phyloP scores from a whole-genome alignment of 2,797 vertebrate genomes.

The Taeniopygia guttata region DNA sequence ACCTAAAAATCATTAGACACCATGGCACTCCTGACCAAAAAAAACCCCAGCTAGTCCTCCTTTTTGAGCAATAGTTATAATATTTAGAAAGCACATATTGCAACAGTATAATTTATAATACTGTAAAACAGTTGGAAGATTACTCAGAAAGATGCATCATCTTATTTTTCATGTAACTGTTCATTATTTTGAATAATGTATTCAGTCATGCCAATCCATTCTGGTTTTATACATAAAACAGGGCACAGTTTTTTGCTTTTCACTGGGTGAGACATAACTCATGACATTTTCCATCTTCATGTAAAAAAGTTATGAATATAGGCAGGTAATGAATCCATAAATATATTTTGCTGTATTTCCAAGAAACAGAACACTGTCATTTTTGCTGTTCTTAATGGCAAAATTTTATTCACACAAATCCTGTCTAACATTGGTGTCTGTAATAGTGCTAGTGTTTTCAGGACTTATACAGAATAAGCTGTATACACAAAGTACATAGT shows the following conservation, averaged over 20 bases:
- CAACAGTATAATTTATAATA: neutral
- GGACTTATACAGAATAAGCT: neutral
- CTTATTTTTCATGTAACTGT: neutral
- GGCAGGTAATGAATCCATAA: neutral
- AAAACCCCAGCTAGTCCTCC: neutral
- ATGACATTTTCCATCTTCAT: neutral
- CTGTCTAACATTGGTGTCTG: neutral
- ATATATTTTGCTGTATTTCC: neutral
- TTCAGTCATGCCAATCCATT: neutral
- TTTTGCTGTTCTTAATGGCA: neutral
- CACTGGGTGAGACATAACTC: neutral
- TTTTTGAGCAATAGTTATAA: neutral
- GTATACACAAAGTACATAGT: neutral
- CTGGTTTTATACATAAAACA: neutral
- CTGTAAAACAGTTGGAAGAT: neutral
- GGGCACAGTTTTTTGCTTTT: neutral
- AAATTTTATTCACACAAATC: neutral
- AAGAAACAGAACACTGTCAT: neutral
- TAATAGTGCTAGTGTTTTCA: neutral
- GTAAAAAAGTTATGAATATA: neutral
- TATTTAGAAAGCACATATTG: neutral
- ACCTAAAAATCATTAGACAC: neutral
- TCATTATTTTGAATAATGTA: neutral
- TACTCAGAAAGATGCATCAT: neutral
- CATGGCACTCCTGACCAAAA: fast-evolving